Base-by-base conservation (phyloP, 2,888 invertebrate species). In the Drosophila bunnanda region DNA sequence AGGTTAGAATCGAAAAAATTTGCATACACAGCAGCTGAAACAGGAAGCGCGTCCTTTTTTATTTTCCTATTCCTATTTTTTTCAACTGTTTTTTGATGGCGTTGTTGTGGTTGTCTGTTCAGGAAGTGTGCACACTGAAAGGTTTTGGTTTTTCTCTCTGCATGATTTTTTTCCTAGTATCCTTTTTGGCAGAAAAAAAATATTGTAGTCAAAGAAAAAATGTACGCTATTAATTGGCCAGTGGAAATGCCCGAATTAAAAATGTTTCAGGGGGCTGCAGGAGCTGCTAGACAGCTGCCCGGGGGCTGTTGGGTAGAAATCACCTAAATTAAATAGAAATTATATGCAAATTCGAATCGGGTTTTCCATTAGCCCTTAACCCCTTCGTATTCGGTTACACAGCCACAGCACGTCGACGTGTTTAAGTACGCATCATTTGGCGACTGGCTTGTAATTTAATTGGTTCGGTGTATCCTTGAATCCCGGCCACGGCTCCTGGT, bases 371-470 rank as follows among this genome's bases (percentile, higher is more conserved):
- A 87, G 79, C 83, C 32, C 84, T 43, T 43, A 43, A 43, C 43
- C 25, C 83, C 78, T 76, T 79, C 38, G 43, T 75, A 88, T 88
- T 78, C 69, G 73, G 77, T 89, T 88, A 76, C 87, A 25, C 15
- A 34, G 46, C 79, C 88, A 71, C 78, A 69, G 76, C 89, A 89
- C 85, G 89, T 86, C 88, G 89, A 79, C 88, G 80, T 87, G 88
- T 87, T 85, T 89, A 89, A 85, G 82, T 78, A 89, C 88, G 88
- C 89, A 78, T 84, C 89, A 86, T 87, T 86, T 87, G 82, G 77
- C 78, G 76, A 75, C 73, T 89, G 73, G 86, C 76, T 76, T 64
- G 88, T 84, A 87, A 87, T 86, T 89, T 86, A 86, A 86, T 86
- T 86, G 85, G 82, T 89, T 85, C 84, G 85, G 77, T 80, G 79